Evolutionary conservation across 2,888 invertebrate species (phyloP), one percentile per base, ranked within the genome.

Genomic region (Heliconius charithonia): DNA sequence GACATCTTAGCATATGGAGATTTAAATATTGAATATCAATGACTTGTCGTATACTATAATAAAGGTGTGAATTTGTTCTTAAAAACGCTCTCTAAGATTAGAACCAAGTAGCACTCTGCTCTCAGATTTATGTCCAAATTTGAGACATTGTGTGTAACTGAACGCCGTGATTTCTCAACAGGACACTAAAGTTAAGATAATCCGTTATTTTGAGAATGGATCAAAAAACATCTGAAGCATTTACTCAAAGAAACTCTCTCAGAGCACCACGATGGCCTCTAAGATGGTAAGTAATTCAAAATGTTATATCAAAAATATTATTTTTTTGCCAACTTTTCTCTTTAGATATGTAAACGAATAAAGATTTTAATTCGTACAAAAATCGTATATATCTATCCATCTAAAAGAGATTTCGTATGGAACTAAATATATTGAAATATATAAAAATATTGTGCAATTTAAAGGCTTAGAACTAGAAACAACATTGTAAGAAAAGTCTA

Each of bases 11-110:
- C 59, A 59, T 72, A 59, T 59, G 13, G 56, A 32, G 22, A 22
- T 72, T 56, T 25, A 72, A 29, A 32, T 25, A 59, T 32, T 32
- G 56, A n/a, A 72, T 72, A 59, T 59, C 32, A 59, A n/a, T 37
- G 3, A 37, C n/a, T 9, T 3, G 25, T 72, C 2, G 32, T 32
- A 32, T 6, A 16, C 3, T 9, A 16, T 7, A 69, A 41, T 16
- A 37, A 29, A 37, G 10, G 1, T 10, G 37, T 37, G 37, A 37
- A 37, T 32, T 10, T 37, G 37, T 10, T 10, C 37, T 37, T 37
- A 37, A 37, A 10, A 37, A 37, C 16, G 45, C 16, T 16, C 16
- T 16, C 4, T 45, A 45, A 37, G 2, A 37, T 37, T 59, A 59
- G n/a, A 59, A 59, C 22, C 22, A 4, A 59, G 59, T 59, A n/a